A percentile compares a stretch with the other conserved stretches of the same genome.
These are phyloP conservation scores for Mellivora capensis DNA, from an alignment of 2,113 vertebrate species.

Conservation along the genomic window DNA sequence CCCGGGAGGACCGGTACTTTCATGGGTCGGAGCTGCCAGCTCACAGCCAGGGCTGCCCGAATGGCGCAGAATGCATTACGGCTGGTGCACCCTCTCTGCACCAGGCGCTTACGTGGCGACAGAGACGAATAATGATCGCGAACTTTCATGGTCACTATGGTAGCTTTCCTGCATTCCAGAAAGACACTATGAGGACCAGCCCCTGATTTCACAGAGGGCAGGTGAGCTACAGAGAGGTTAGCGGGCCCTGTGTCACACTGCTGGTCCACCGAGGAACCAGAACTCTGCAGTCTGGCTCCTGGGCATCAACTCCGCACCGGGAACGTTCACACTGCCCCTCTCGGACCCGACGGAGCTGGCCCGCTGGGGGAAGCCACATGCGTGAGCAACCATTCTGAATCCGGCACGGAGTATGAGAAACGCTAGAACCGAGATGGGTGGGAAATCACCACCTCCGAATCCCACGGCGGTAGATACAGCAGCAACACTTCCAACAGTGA, in stretches of 20 bases:
- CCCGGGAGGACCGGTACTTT: not conserved
- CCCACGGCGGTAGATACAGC: too few species aligned
- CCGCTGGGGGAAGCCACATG: not conserved
- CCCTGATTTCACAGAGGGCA: not conserved
- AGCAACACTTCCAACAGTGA: not conserved
- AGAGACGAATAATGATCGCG: not conserved
- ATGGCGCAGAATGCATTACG: too few species aligned
- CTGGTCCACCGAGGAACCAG: not conserved
- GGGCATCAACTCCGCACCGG: not conserved
- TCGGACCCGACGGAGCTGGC: not conserved
- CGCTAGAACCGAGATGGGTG: rapidly evolving
- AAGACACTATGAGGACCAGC: not conserved
- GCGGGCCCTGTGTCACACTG: not conserved
- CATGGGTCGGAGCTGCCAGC: not conserved
- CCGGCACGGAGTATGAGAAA: not conserved
- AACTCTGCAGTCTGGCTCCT: not conserved
- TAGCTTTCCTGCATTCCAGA: not conserved
- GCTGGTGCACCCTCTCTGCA: not conserved
- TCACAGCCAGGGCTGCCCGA: not conserved
- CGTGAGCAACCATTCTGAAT: rapidly evolving
- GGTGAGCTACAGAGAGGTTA: not conserved
- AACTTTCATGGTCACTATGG: not conserved
- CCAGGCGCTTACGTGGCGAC: not conserved
- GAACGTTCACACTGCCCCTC: not conserved
- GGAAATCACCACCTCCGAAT: not conserved